A percentile compares a stretch with the other conserved stretches of the same genome.
phyloP scores from a whole-genome alignment of 2,113 vertebrate species.

The Octodon degus region DNA sequence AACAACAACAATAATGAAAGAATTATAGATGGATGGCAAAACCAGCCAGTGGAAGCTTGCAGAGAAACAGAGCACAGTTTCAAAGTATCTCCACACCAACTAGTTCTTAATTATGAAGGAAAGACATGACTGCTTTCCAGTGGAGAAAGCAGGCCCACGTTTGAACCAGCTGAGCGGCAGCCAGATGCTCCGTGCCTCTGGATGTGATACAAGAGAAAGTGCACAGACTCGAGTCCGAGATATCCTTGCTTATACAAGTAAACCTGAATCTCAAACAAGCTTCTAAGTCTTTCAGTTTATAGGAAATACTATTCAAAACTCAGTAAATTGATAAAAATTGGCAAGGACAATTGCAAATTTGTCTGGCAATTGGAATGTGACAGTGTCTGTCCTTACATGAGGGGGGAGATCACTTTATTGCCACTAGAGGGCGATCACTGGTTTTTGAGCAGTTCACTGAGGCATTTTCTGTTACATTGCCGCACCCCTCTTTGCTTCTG shows the following conservation, averaged over 20 bases:
- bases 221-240: not conserved
- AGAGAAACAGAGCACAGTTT: conserved; percentile 24
- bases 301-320: not conserved
- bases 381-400: not conserved
- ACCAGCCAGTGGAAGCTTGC: not conserved
- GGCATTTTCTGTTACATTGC: not conserved
- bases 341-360: not conserved
- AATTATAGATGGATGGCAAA: not conserved
- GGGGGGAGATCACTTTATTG: not conserved
- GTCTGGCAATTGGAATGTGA: not conserved
- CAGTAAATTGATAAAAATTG: not conserved
- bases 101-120: not conserved
- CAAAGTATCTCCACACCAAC: not conserved
- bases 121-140: not conserved
- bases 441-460: not conserved
- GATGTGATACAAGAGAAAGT: not conserved
- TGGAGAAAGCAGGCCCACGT: not conserved
- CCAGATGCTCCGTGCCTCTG: not conserved
- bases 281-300: not conserved
- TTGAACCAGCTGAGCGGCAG: not conserved
- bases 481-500: not conserved
- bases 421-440: conserved; percentile 74
- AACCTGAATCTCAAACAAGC: not conserved
- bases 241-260: not conserved
- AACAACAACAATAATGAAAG: not conserved